These are phyloP conservation scores for Hippoglossus hippoglossus DNA, from an alignment of 2,797 vertebrate genomes.

Conservation along the genomic window DNA sequence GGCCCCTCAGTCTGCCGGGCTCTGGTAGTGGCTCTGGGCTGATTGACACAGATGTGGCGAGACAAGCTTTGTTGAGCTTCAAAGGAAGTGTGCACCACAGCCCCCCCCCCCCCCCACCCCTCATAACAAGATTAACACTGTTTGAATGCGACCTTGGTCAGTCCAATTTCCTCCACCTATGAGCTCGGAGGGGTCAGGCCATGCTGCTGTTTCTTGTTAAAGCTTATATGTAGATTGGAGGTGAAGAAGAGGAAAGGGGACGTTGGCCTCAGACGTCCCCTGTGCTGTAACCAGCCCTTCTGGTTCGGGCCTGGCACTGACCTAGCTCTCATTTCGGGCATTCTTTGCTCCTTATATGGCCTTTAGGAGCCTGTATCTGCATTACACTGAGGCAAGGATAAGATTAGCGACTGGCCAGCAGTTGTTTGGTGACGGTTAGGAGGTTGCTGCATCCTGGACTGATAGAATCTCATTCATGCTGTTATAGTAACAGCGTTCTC, in stretches of 20 bases:
- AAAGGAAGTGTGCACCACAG: conserved; percentile 67
- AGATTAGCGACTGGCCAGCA: conserved; percentile 41
- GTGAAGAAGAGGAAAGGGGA: conserved; percentile 18
- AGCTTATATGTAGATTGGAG: conserved; percentile 41
- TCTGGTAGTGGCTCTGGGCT: conserved; percentile 57
- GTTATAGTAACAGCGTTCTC: not conserved
- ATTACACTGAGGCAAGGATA: conserved; percentile 39
- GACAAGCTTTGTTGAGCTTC: conserved; percentile 78
- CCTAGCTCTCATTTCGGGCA: conserved; percentile 40
- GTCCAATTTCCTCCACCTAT: conserved; percentile 72
- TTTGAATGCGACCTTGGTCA: conserved; percentile 71
- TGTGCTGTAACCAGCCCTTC: conserved; percentile 5
- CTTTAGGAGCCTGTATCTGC: conserved; percentile 16
- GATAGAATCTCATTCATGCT: conserved; percentile 23
- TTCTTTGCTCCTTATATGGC: conserved; percentile 33
- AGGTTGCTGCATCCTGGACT: conserved; percentile 11
- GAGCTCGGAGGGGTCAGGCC: conserved; percentile 59
- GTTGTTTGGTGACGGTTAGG: conserved; percentile 23
- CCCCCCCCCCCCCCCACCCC: conserved; percentile 10
- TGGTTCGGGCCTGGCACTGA: conserved; percentile 28
- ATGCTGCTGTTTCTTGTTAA: conserved; percentile 75
- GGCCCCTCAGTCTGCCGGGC: conserved; percentile 35
- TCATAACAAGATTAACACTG: conserved; percentile 75
- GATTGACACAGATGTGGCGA: conserved; percentile 76
- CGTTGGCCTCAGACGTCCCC: conserved; percentile 37